Percentiles rank a stretch among this genome's conserved stretches.
Evolutionary conservation across 2,113 vertebrate species (phyloP).

Genomic region (Dicrurus megarhynchus): DNA sequence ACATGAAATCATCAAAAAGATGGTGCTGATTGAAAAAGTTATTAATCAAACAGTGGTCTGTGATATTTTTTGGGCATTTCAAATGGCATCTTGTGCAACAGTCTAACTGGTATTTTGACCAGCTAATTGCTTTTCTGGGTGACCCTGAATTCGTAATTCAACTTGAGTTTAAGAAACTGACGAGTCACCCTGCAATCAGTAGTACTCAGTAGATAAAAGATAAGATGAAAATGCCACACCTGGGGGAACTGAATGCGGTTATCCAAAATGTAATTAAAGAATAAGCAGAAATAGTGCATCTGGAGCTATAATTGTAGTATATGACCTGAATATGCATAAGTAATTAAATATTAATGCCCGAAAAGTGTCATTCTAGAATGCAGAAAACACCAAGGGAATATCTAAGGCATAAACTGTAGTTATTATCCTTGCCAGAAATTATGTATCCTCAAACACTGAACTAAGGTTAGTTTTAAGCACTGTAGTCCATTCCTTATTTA

Average conservation of each 20-base stretch:
- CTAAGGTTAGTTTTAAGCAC: not conserved
- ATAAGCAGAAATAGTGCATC: not conserved
- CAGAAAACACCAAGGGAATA: not conserved
- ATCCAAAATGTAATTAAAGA: not conserved
- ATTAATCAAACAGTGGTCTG: not conserved
- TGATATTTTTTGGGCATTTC: not conserved
- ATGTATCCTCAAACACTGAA: not conserved
- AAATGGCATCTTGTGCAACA: not conserved
- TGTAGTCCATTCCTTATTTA: not conserved
- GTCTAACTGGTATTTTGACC: not conserved
- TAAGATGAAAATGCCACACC: not conserved
- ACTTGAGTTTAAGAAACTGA: not conserved
- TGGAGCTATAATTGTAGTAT: not conserved
- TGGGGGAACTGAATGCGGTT: not conserved
- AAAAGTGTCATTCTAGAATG: not conserved
- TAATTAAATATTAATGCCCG: not conserved
- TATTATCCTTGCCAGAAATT: not conserved
- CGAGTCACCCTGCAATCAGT: not conserved
- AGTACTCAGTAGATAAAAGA: not conserved
- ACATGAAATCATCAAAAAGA: not conserved
- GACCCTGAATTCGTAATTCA: not conserved
- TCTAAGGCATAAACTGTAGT: not conserved
- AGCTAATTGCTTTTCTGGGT: not conserved
- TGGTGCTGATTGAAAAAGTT: not conserved
- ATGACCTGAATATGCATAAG: not conserved